phyloP scores from a whole-genome alignment of 2,797 vertebrate genomes.

The Tapera naevia region DNA sequence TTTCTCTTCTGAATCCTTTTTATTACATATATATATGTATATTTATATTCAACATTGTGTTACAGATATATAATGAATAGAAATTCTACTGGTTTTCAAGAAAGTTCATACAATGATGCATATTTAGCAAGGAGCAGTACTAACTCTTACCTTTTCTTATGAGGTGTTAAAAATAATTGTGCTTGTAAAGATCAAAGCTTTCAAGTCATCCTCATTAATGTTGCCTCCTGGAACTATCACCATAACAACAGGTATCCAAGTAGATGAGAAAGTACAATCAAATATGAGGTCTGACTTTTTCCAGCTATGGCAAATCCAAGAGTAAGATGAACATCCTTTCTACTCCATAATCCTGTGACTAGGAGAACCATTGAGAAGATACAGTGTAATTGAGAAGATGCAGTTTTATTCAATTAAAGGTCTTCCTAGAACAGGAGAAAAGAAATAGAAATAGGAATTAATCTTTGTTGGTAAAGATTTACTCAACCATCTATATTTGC shows the following conservation, averaged over 20 bases:
- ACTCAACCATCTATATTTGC: neutral
- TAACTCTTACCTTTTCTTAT: neutral
- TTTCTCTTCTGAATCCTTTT: neutral
- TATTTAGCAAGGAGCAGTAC: neutral
- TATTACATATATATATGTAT: neutral
- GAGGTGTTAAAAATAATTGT: constrained; percentile 34
- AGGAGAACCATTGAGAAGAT: neutral
- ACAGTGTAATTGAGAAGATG: neutral
- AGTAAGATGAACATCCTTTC: neutral
- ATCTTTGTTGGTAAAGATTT: neutral
- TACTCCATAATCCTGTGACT: neutral
- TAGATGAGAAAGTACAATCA: neutral
- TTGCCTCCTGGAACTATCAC: constrained; percentile 14
- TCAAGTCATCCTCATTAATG: constrained; percentile 24
- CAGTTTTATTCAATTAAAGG: neutral
- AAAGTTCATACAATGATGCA: neutral
- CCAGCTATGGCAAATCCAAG: neutral
- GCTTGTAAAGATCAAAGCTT: constrained; percentile 25
- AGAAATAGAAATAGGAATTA: neutral
- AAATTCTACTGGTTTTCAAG: neutral
- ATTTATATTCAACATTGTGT: neutral
- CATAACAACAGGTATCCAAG: constrained; percentile 29
- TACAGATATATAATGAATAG: neutral
- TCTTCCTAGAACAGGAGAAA: neutral
- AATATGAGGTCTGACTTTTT: neutral